Evolutionary conservation across 2,888 invertebrate species (phyloP).

Genomic region (Diaphora mendica): DNA sequence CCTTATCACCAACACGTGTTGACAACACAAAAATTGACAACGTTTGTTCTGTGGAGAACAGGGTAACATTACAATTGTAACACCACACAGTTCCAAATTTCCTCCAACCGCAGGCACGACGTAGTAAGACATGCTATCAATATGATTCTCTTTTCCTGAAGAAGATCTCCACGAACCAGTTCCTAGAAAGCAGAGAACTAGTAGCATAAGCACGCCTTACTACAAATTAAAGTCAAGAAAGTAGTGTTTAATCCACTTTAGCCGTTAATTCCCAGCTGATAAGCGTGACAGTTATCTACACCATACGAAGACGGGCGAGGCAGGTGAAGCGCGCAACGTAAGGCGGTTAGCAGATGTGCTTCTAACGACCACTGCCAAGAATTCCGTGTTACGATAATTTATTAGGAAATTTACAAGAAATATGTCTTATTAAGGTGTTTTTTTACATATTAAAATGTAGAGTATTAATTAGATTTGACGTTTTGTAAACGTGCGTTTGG

Average conservation of each 20-base stretch:
- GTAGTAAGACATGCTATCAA: background rate
- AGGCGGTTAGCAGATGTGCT: slow-evolving; percentile 48
- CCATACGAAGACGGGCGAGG: slow-evolving; percentile 36
- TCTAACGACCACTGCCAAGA: slow-evolving; percentile 38
- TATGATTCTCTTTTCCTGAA: background rate
- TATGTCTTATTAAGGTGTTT: slow-evolving; percentile 7
- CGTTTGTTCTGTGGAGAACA: no score
- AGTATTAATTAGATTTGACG: background rate
- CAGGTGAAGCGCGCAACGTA: slow-evolving; percentile 43
- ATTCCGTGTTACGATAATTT: slow-evolving; percentile 31
- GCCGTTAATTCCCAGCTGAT: slow-evolving; percentile 12
- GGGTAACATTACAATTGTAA: no score
- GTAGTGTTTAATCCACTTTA: background rate
- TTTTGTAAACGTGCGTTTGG: background rate
- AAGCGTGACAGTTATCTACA: slow-evolving; percentile 24
- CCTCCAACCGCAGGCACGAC: background rate
- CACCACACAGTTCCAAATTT: background rate
- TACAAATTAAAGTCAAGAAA: background rate
- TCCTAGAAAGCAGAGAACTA: background rate
- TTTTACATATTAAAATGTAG: slow-evolving; percentile 13
- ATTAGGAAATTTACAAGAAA: slow-evolving; percentile 5
- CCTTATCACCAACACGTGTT: no score
- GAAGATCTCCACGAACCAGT: background rate
- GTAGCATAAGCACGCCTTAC: background rate
- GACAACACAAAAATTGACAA: no score